phyloP scores from a whole-genome alignment of 2,113 vertebrate species.

The Otis tarda region DNA sequence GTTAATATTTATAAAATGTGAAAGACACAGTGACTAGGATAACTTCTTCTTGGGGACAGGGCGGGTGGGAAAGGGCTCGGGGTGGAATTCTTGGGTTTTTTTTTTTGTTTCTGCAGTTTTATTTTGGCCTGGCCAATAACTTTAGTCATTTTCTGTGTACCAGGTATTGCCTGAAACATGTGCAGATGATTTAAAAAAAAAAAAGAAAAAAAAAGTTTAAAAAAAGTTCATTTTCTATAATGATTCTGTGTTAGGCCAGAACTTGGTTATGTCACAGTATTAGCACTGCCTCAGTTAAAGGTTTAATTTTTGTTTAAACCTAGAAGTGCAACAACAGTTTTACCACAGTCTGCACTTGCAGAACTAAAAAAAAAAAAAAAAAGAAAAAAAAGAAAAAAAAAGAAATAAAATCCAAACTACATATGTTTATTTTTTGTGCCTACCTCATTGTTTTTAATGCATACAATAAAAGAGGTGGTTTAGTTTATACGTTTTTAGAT shows the following conservation, averaged over 20 bases:
- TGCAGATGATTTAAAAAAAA: conserved; percentile 62
- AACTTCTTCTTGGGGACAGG: conserved; percentile 75
- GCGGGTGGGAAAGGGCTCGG: conserved; percentile 64
- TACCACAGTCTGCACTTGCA: conserved; percentile 73
- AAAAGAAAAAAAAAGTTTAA: neutral
- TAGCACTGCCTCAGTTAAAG: conserved; percentile 80
- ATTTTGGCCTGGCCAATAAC: conserved; percentile 74
- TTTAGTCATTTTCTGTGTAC: conserved; percentile 77
- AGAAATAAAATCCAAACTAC: conserved; percentile 69
- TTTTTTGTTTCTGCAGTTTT: conserved; percentile 64
- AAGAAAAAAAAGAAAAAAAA: conserved; percentile 7
- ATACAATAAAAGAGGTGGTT: conserved; percentile 83
- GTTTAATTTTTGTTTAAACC: conserved; percentile 82
- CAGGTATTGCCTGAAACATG: conserved; percentile 80
- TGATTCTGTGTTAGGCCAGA: conserved; percentile 75
- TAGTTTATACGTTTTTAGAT: conserved; percentile 76
- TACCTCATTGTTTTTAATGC: conserved; percentile 88
- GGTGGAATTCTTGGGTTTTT: conserved; percentile 58
- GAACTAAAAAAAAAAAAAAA: conserved; percentile 48
- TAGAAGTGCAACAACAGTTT: conserved; percentile 75
- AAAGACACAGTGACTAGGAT: conserved; percentile 80
- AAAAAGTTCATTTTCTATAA: conserved; percentile 67
- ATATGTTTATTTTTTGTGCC: conserved; percentile 79
- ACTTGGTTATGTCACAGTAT: conserved; percentile 81
- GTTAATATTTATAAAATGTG: conserved; percentile 90